Base-by-base conservation (phyloP, 1,140 invertebrate genomes). In the Drosophila pandora region DNA sequence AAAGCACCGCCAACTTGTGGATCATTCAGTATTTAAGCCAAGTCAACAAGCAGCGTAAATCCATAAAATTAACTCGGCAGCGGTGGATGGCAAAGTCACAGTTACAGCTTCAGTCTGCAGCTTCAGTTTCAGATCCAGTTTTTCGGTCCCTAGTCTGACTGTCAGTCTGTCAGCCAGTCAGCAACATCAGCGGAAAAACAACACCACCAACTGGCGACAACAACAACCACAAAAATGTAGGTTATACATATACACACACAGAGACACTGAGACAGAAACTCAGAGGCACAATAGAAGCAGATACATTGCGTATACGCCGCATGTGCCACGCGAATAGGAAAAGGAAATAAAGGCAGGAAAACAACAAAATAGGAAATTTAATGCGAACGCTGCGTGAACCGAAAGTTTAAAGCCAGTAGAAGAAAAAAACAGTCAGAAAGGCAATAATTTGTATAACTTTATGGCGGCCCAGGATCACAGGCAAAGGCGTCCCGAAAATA, bases 251-350 rank as follows among this genome's bases (percentile, higher is more conserved):
- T 25, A 62, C 43, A 47, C 48, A 39, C 21, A 67, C 23, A 52
- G 39, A 41, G 32, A 55, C 67, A 34, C 55, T n/a, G 34, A 34
- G 30, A 55, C 68, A 22, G 45, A 21, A 10, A 10, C 47, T 50
- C 41, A 73, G 22, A 73, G 22, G 37, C 53, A 56, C 47, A 65
- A 65, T 74, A 37, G 60, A 13, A 65, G 41, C 43, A 52, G 21
- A 59, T 28, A 59, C 56, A 75, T 81, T 87, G 54, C 63, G 73
- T 77, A 87, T 81, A 85, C 76, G 76, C 61, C 53, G 80, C 60
- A 54, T 71, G 54, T 54, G 54, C 80, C 73, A 49, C 58, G 56
- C 54, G 22, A 49, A 57, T 43, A 49, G 43, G 45, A 37, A 39
- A 39, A 67, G 43, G 50, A 50, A 65, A 56, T 73, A 60, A 73